phyloP scores from a whole-genome alignment of 2,797 vertebrate genomes.

The Muscicapa striata region DNA sequence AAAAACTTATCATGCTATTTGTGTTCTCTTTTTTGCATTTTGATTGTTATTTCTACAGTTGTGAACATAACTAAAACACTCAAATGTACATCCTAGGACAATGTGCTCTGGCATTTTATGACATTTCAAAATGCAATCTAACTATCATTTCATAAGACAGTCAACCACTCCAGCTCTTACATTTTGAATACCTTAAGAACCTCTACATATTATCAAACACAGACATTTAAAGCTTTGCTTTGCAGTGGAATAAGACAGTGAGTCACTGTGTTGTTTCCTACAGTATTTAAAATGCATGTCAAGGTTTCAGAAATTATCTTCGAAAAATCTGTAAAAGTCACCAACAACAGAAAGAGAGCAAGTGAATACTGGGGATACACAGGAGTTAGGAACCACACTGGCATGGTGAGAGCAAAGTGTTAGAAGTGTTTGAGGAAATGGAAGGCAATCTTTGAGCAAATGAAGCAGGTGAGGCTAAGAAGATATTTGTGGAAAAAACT shows the following conservation, averaged over 20 bases:
- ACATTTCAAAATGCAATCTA: constrained; percentile 11
- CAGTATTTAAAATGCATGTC: background rate
- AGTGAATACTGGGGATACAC: background rate
- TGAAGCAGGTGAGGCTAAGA: background rate
- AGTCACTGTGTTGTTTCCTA: background rate
- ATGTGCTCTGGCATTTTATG: background rate
- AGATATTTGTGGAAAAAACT: background rate
- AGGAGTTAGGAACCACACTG: background rate
- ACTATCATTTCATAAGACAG: background rate
- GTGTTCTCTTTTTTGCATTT: background rate
- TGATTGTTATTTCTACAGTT: background rate
- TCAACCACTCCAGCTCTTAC: background rate
- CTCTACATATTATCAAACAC: background rate
- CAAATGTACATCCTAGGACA: background rate
- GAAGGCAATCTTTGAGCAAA: background rate
- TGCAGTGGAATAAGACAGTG: background rate
- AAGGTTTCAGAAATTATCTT: background rate
- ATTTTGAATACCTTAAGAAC: background rate
- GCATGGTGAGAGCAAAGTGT: background rate
- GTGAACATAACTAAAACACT: background rate
- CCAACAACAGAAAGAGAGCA: background rate
- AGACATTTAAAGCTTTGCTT: background rate
- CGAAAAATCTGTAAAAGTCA: background rate
- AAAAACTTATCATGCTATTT: background rate
- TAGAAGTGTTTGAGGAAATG: background rate